These are phyloP conservation scores for Volucella bombylans DNA, from an alignment of 2,888 invertebrate species.

Conservation along the genomic window DNA sequence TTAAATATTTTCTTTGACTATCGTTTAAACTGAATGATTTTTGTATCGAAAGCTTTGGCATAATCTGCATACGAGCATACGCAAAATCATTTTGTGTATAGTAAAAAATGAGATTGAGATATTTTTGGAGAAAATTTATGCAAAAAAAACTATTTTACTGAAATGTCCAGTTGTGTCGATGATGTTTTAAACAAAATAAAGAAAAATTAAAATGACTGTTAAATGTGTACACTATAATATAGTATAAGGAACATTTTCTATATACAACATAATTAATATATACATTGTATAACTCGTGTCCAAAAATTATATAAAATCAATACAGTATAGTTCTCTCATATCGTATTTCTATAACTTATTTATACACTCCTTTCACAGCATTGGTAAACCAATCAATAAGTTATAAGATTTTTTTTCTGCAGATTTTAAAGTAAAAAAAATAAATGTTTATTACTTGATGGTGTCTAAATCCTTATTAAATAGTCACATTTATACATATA, in stretches of 20 bases:
- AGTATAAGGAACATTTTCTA: constrained; percentile 67
- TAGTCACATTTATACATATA: constrained; percentile 52
- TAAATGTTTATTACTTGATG: constrained; percentile 50
- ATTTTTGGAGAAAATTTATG: constrained; percentile 72
- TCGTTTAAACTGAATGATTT: constrained; percentile 3
- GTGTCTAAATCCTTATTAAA: constrained; percentile 55
- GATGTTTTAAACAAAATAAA: constrained; percentile 47
- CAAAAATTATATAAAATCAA: constrained; percentile 58
- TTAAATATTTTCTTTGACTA: neutral
- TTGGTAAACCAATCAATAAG: constrained; percentile 56
- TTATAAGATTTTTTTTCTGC: constrained; percentile 42
- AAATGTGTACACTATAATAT: constrained; percentile 66
- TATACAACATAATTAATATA: constrained; percentile 62
- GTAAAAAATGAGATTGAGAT: constrained; percentile 59
- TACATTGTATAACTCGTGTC: constrained; percentile 52
- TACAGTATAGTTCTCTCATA: constrained; percentile 45
- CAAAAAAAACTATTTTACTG: constrained; percentile 56
- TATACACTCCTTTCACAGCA: constrained; percentile 65
- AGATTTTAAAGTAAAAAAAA: constrained; percentile 51
- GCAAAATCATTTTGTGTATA: constrained; percentile 34
- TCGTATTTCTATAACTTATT: constrained; percentile 60
- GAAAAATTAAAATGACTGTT: constrained; percentile 62
- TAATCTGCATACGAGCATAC: neutral
- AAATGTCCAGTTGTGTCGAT: constrained; percentile 67
- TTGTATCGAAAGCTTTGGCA: constrained; percentile 15